Conservation (phyloP, 2,888 invertebrate genomes). For the Rambutsinella grinnellia region DNA sequence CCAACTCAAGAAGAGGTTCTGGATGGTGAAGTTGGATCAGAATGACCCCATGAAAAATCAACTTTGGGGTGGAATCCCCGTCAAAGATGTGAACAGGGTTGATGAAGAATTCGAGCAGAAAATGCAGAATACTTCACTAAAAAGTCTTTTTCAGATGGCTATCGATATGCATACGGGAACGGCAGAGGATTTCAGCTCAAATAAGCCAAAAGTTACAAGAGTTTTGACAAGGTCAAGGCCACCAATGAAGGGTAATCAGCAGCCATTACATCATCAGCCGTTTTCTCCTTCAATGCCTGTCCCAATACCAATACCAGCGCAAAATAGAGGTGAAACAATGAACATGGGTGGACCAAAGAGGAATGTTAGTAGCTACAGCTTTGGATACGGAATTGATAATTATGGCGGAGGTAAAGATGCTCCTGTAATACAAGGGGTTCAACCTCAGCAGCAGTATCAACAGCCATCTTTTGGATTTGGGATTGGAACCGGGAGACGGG, state of each 20-base stretch:
- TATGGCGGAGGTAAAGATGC: background rate
- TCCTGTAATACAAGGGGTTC: background rate
- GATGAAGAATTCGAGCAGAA: background rate
- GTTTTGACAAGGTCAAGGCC: background rate
- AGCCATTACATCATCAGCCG: background rate
- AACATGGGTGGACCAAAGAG: background rate
- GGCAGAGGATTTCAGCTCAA: too few species aligned
- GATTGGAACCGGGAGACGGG: background rate
- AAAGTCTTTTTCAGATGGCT: slow-evolving; percentile 12
- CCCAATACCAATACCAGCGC: background rate
- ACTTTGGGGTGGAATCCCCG: slow-evolving; percentile 18
- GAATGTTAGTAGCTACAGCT: background rate
- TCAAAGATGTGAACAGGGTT: background rate
- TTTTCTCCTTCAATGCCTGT: background rate
- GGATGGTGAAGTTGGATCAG: background rate
- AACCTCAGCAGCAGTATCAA: background rate
- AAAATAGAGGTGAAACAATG: background rate
- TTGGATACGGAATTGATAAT: background rate
- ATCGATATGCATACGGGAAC: slow-evolving; percentile 21
- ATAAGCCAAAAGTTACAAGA: background rate
- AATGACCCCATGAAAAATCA: background rate
- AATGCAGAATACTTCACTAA: slow-evolving; percentile 9
- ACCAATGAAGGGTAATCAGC: background rate
- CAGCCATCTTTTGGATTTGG: background rate
- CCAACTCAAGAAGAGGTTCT: slow-evolving; percentile 10